Conservation (phyloP, 2,888 invertebrate species). For the Blomia tropicalis region DNA sequence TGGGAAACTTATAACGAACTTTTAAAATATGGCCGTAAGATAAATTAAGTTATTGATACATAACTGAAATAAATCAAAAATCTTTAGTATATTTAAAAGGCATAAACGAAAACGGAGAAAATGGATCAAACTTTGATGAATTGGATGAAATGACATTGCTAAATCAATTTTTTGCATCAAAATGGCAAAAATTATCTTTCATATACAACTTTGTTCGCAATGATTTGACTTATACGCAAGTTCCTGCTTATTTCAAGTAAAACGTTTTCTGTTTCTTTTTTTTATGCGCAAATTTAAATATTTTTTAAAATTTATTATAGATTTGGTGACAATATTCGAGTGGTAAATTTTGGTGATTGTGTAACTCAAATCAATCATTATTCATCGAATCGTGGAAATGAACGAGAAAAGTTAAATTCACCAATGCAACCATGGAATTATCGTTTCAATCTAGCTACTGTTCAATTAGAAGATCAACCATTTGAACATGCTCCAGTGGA, state of each 20-base stretch:
- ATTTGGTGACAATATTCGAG: slow-evolving; percentile 20
- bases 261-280: neutral
- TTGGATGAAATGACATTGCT: slow-evolving; percentile 25
- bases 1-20: slow-evolving; percentile 19
- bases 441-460: slow-evolving; percentile 13
- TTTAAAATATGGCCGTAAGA: slow-evolving; percentile 20
- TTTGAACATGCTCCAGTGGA: slow-evolving; percentile 11
- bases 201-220: slow-evolving; percentile 24
- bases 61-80: neutral
- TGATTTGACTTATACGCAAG: slow-evolving; percentile 22
- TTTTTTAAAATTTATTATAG: too few relatives aligned
- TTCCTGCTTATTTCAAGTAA: slow-evolving; percentile 24
- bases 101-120: slow-evolving; percentile 3
- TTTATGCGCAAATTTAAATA: neutral
- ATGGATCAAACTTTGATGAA: neutral
- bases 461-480: neutral
- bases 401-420: neutral
- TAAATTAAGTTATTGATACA: neutral
- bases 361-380: neutral
- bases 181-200: slow-evolving; percentile 24
- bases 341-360: slow-evolving; percentile 23
- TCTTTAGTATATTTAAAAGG: neutral
- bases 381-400: neutral
- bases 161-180: slow-evolving; percentile 24
- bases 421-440: slow-evolving; percentile 23